Conservation (phyloP, 2,888 invertebrate genomes). For the Aethes cnicana region DNA sequence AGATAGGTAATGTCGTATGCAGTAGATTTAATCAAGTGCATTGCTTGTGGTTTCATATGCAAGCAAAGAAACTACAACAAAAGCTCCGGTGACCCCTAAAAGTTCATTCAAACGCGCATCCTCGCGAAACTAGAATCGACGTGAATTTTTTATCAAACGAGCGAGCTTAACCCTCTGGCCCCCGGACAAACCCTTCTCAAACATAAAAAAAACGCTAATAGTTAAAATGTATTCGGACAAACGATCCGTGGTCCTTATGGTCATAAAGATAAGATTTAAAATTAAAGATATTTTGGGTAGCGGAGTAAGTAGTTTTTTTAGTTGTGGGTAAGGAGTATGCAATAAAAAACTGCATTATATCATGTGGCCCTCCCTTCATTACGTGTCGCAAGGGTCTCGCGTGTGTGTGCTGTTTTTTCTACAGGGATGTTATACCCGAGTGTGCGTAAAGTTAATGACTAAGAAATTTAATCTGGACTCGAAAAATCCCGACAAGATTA, state of each 20-base stretch:
- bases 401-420: conserved; percentile 53
- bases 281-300: conserved; percentile 48
- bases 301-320: conserved; percentile 70
- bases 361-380: conserved; percentile 77
- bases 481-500: too few species aligned
- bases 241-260: conserved; percentile 15
- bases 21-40: too few species aligned
- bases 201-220: conserved; percentile 73
- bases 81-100: conserved; percentile 54
- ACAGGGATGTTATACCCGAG: conserved; percentile 36
- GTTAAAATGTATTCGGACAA: conserved; percentile 68
- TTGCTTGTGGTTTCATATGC: background rate
- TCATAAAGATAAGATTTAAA: conserved; percentile 21
- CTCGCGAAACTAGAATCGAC: conserved; percentile 64
- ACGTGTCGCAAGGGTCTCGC: conserved; percentile 67
- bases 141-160: conserved; percentile 74
- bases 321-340: conserved; percentile 78
- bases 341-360: conserved; percentile 83
- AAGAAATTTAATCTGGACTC: conserved; percentile 3
- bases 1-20: too few species aligned
- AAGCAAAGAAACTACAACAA: conserved; percentile 42
- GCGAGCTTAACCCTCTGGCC: conserved; percentile 64
- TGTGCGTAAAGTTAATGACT: conserved; percentile 17
- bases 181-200: conserved; percentile 72
- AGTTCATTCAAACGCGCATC: conserved; percentile 53